Base-by-base conservation (phyloP, 2,888 invertebrate genomes). In the Rhimphoctona megacephalus region DNA sequence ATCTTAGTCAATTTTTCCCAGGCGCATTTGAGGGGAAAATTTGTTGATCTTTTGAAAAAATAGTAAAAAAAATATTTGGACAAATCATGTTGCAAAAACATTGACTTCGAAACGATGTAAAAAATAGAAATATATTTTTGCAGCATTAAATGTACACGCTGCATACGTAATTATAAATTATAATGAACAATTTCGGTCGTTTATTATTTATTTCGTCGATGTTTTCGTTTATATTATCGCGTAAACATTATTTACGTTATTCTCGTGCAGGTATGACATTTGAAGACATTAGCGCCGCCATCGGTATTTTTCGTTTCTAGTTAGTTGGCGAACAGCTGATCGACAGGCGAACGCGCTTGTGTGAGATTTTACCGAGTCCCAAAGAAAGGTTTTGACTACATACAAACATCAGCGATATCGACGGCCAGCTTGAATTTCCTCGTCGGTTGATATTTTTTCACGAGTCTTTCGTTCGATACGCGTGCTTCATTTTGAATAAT, bases 291-390 rank as follows among this genome's bases (percentile, higher is more conserved):
- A 64, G 76, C 76, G 76, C 76, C 64, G 11, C 64, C 30, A 14
- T 49, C n/a, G 46, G 30, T 46, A 49, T 33, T 39, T 64, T 46
- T 64, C 6, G 73, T 57, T 54, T 61, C 43, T 25, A 30, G 57
- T 43, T 19, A 39, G 8, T 25, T 33, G 67, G 83, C 89, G 88
- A 91, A 91, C 91, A 91, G 91, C 91, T 91, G 91, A 90, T 91
- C 90, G 86, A 67, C 33, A 61, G 61, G 61, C 61, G 30, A 30
- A 30, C 30, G 30, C 79, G 79, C 72, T 80, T 30, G 73, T 74
- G 72, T 57, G 74, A 77, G 64, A 39, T 72, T 79, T 57, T 69
- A 36, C 61, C 30, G 49, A 49, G 30, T 61, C 61, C 17, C 14
- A 30, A 61, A 61, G 61, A 61, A 61, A 61, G 61, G 61, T 61